Conservation (phyloP, 2,797 vertebrate species). For the Bradypus variegatus region DNA sequence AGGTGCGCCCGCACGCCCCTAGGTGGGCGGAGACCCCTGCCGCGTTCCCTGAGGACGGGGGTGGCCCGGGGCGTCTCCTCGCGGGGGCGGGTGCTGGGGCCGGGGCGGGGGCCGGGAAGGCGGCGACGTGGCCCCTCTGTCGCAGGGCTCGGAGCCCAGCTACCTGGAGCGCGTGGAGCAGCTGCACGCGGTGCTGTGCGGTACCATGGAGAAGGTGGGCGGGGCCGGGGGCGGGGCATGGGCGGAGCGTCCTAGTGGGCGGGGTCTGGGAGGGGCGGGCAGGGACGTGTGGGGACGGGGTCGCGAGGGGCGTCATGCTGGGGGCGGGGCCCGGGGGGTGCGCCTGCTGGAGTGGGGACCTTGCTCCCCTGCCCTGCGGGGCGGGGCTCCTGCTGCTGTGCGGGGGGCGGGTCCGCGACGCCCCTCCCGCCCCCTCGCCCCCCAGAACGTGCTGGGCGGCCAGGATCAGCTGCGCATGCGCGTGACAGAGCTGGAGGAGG, state of each 20-base stretch:
- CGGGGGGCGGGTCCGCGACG: rapidly evolving
- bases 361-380: too few species aligned
- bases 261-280: too few species aligned
- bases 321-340: rapidly evolving
- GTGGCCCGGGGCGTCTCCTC: too few species aligned
- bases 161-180: slow-evolving; percentile 83
- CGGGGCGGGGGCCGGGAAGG: too few species aligned
- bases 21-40: too few species aligned
- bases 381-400: not conserved
- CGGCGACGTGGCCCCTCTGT: not conserved
- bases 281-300: not conserved
- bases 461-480: slow-evolving; percentile 89
- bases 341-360: rapidly evolving
- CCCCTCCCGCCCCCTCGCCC: not conserved
- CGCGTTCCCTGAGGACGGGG: too few species aligned
- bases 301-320: not conserved
- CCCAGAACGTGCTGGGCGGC: slow-evolving; percentile 84
- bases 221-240: not conserved
- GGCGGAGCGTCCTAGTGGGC: not conserved
- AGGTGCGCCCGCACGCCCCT: slow-evolving; percentile 68
- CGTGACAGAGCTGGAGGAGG: slow-evolving; percentile 90
- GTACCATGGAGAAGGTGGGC: slow-evolving; percentile 83
- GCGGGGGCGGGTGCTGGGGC: not conserved
- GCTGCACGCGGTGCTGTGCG: slow-evolving; percentile 80
- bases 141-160: slow-evolving; percentile 81